Base-by-base conservation (phyloP, 2,888 invertebrate genomes). In the Hyalella azteca region DNA sequence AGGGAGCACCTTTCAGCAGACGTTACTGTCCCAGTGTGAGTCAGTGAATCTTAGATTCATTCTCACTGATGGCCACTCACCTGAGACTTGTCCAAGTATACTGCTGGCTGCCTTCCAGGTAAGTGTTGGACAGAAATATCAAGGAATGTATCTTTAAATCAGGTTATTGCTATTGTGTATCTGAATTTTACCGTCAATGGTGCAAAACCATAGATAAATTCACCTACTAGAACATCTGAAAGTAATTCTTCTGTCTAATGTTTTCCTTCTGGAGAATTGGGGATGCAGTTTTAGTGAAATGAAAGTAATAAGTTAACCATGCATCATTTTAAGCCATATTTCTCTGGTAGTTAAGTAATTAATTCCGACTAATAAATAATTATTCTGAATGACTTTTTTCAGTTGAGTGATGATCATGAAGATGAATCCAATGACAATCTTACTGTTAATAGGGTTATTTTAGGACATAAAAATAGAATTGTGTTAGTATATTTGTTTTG, bases 71-170 rank as follows among this genome's bases (percentile, higher is more conserved):
- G 75, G 40, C 45, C 40, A 36, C 45, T 29, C 75, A 41, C 75
- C 75, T 29, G 75, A 75, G 45, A 75, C 75, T n/a, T 75, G 75
- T 32, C 45, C 75, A 45, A 26, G 41, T 32, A 45, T 45, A 26
- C 19, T 75, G 40, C 75, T 75, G 5, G 45, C 45, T 1, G 45
- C 75, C 26, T 75, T 75, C 36, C 41, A 75, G 75, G 75, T 75
- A 39, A 29, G 66, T 1, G 9, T n/a, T n/a, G n/a, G n/a, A n/a
- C n/a, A n/a, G n/a, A n/a, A n/a, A n/a, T n/a, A n/a, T n/a, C n/a
- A n/a, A n/a, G n/a, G n/a, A n/a, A n/a, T 49, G 3, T 5, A 49
- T 13, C 9, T 26, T 22, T 7, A 11, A 22, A 11, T 1, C 5
- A 1, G 54, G 29, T 1, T 22, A 26, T 54, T 54, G 7, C 29